Evolutionary conservation across 64 coral and sea anemone genomes (phyloP), one percentile per base, ranked within the genome.

Genomic region (Orbicella faveolata): DNA sequence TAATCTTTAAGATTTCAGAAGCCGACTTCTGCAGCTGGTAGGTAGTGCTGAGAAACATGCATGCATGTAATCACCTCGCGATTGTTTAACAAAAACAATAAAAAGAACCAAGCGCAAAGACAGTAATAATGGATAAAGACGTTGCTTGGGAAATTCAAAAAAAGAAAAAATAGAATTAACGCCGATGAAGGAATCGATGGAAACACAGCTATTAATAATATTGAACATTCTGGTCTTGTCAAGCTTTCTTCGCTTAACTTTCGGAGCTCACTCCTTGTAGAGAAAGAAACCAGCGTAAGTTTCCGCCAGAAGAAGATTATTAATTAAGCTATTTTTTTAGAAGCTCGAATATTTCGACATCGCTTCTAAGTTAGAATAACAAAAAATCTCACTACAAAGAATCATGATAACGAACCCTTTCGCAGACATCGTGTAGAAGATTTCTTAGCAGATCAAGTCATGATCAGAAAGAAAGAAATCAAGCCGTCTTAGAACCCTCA

Each of bases 191-290:
- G 39, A 17, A 36, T 5, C 30, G 16, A 63, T 81, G 13, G 37
- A 85, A 79, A 79, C 51, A n/a, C 41, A 21, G 14, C 82, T 25
- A 85, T 72, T 52, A 30, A 53, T 72, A 72, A 85, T 85, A 85
- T 85, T 85, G 82, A 51, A 20, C 82, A 52, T 70, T 51, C 16
- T 11, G 88, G 97, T 41, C 91, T 82, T 23, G 91, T 93, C 61
- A 99, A 92, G 75, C 94, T 99, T 90, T 99, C 97, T 87, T 99
- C 97, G 89, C 97, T 99, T 41, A 99, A 80, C 52, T 99, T 99
- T 36, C 94, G 97, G 41, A 99, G 97, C 88, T 99, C 97, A 89
- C 93, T 99, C 75, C 97, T 99, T 62, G 26, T 64, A 63, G 25
- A 21, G 36, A 95, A 63, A 68, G 39, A 16, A 90, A 80, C 26